Base-by-base conservation (phyloP, 1,140 invertebrate species). In the Heterodera carotae region DNA sequence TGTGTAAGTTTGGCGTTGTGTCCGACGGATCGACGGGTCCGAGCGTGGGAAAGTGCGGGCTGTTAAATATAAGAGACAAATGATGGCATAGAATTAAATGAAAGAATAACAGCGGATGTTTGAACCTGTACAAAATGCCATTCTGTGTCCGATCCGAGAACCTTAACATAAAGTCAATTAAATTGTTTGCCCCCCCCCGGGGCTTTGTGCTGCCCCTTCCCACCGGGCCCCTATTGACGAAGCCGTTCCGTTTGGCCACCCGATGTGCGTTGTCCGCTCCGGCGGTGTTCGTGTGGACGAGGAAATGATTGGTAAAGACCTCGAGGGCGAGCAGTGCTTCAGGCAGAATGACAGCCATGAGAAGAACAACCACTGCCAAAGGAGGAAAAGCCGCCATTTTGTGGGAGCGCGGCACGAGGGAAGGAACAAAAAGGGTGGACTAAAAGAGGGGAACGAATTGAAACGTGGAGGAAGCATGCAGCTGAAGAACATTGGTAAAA, bases 141-240 rank as follows among this genome's bases (percentile, higher is more conserved):
- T 80, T 87, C 75, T 31, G 80, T 84, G 34, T 87, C 86, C 59
- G 84, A 87, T 25, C 84, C 87, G 25, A 88, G 80, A 31, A 87
- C 86, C 85, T 86, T 18, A 81, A n/a, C n/a, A n/a, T n/a, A n/a
- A n/a, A 81, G 56, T 34, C 27, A 27, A 22, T n/a, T 18, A 15
- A n/a, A 36, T 34, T 15, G 15, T 48, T 7, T 1, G 31, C 25
- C 18, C 33, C 53, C n/a, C 22, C 48, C 60, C 33, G 39, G n/a
- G n/a, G n/a, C n/a, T n/a, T n/a, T n/a, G n/a, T n/a, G n/a, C n/a
- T n/a, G n/a, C 22, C n/a, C n/a, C 56, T 25, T 56, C 81, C 78
- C 69, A 86, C 85, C 67, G 86, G 48, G 79, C 85, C 85, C 69
- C 86, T 76, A 78, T 88, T 88, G 60, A 88, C 80, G 76, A 87